Evolutionary conservation across 2,113 vertebrate genomes (phyloP).

Genomic region (Tympanuchus pallidicinctus): DNA sequence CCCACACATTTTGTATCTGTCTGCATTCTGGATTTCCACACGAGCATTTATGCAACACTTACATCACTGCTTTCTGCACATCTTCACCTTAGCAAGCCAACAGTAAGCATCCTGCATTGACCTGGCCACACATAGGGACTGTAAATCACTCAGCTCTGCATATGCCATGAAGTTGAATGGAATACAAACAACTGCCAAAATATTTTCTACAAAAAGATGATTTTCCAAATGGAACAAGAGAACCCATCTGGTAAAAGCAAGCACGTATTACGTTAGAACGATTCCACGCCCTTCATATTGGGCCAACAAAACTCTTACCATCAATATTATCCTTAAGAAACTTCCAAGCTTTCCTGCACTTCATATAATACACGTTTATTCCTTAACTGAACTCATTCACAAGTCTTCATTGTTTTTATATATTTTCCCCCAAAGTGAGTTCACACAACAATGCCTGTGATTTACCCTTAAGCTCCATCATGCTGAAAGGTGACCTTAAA

Average conservation of each 20-base stretch:
- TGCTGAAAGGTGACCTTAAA: not conserved
- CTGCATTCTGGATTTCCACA: fast-evolving
- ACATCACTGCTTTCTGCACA: not conserved
- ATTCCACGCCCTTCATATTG: not conserved
- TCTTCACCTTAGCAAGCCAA: not conserved
- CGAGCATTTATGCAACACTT: not conserved
- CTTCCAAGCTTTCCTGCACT: not conserved
- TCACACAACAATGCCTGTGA: not conserved
- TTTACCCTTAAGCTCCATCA: not conserved
- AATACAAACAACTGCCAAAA: not conserved
- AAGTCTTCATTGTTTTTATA: not conserved
- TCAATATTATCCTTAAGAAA: not conserved
- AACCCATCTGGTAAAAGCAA: not conserved
- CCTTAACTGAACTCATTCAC: not conserved
- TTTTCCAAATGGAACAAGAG: constrained; percentile 4
- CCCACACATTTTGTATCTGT: not conserved
- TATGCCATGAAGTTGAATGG: not conserved
- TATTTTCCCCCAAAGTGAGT: not conserved
- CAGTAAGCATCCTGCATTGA: not conserved
- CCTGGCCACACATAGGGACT: constrained; percentile 9
- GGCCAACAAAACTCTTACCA: not conserved
- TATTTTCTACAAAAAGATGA: not conserved
- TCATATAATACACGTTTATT: fast-evolving
- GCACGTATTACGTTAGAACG: not conserved
- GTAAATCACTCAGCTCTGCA: not conserved